Evolutionary conservation across 2,113 vertebrate species (phyloP), one percentile per base, ranked within the genome.

Genomic region (Halichoerus grypus): DNA sequence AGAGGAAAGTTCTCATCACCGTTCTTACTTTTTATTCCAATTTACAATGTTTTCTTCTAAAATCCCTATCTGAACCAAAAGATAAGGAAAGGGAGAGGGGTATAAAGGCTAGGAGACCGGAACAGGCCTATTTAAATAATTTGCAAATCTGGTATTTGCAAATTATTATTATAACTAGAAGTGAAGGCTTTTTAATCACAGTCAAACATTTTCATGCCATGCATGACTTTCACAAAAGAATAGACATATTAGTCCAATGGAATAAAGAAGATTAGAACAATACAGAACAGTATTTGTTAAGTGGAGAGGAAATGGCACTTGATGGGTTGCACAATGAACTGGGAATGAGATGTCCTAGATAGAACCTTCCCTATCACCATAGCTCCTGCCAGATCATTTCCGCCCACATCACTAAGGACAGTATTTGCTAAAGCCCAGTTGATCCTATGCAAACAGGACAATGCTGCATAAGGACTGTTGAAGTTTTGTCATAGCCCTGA

Each of bases 221-320:
- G 61, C 16, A 69, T 88, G 51, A 95, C 74, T 87, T 96, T 96
- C 42, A 81, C 33, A 86, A 81, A 93, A 83, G 36, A 81, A 57
- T n/a, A 63, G 79, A 46, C 7, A 79, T 74, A 83, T 91, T 80
- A 55, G 33, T 39, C 14, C 72, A 94, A 22, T 36, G 19, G 74
- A 81, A 89, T 88, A 74, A 86, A 28, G 72, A 81, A 81, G 67
- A 83, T 82, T 46, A 79, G 85, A 72, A 94, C 42, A 85, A 71
- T 63, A 33, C 24, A 71, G 61, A 69, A 72, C 16, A 42, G 16
- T 46, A 42, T 83, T 72, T 82, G 46, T 51, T 69, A 95, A 80
- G 49, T 67, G 19, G n/a, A 74, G 15, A 95, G 63, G 76, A 97
- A 82, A 94, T 51, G 14, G 63, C 31, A n/a, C 33, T 36, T 86